Percentiles rank a stretch among this genome's conserved stretches.
These are phyloP conservation scores for Hippocampus zosterae DNA, from an alignment of 2,113 vertebrate genomes.

Conservation along the genomic window DNA sequence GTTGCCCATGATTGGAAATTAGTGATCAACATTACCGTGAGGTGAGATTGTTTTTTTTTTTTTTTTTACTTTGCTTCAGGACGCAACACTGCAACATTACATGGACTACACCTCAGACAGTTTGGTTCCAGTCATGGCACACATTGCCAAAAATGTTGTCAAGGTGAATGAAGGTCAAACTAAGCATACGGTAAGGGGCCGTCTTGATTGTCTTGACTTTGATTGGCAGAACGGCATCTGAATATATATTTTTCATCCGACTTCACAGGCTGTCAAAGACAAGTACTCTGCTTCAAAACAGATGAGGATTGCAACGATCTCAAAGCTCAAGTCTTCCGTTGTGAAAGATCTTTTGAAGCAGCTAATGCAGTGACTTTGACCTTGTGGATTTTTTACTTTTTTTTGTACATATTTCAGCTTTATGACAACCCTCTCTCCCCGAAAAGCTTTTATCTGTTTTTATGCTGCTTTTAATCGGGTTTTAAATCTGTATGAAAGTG, in stretches of 20 bases:
- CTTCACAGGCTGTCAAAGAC: slow-evolving; percentile 74
- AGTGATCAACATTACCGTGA: too few species aligned
- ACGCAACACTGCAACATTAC: slow-evolving; percentile 70
- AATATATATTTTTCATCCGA: too few species aligned
- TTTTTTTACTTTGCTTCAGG: slow-evolving; percentile 5
- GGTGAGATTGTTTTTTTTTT: too few species aligned
- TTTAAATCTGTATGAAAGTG: not conserved
- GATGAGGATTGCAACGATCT: slow-evolving; percentile 70
- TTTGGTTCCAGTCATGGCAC: slow-evolving; percentile 76
- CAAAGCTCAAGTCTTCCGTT: slow-evolving; percentile 70
- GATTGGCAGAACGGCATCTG: too few species aligned
- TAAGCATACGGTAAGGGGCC: slow-evolving; percentile 71
- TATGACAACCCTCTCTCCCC: not conserved
- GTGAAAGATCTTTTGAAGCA: slow-evolving; percentile 71
- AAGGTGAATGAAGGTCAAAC: slow-evolving; percentile 71
- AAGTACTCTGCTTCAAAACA: slow-evolving; percentile 77
- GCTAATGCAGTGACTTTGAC: slow-evolving; percentile 33
- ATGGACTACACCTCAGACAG: slow-evolving; percentile 70
- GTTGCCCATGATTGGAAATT: too few species aligned
- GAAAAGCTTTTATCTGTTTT: not conserved
- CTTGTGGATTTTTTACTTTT: slow-evolving; percentile 52
- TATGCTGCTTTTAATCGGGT: not conserved
- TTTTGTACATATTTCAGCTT: not conserved
- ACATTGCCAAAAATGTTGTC: slow-evolving; percentile 83
- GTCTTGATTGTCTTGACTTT: not conserved